These are phyloP conservation scores for Bubo scandiacus DNA, from an alignment of 2,113 vertebrate genomes.

Conservation along the genomic window DNA sequence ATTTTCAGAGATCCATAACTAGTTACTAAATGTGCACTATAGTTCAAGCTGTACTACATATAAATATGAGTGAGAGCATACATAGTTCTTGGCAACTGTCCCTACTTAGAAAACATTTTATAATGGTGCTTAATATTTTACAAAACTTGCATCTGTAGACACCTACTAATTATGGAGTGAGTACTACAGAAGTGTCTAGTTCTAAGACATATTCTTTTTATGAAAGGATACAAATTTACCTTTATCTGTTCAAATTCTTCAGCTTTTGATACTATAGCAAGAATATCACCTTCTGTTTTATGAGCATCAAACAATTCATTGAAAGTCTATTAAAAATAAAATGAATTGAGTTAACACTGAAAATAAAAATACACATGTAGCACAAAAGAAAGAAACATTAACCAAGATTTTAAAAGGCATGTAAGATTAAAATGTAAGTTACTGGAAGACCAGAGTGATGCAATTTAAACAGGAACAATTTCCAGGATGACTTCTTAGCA, in stretches of 20 bases:
- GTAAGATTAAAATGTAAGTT: not conserved
- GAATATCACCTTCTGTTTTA: constrained; percentile 91
- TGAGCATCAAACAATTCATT: constrained; percentile 94
- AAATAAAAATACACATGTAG: not conserved
- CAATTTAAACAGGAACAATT: not conserved
- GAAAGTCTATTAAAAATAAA: constrained; percentile 85
- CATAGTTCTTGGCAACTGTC: not conserved
- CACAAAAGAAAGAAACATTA: not conserved
- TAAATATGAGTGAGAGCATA: not conserved
- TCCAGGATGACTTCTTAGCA: not conserved
- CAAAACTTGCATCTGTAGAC: not conserved
- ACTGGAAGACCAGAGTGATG: not conserved
- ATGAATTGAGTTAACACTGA: not conserved
- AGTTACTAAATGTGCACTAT: not conserved
- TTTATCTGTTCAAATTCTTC: constrained; percentile 99
- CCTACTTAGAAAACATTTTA: not conserved
- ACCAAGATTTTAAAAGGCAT: not conserved
- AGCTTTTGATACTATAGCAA: constrained; percentile 94
- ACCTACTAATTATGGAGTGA: not conserved
- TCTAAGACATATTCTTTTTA: not conserved
- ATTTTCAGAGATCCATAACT: not conserved
- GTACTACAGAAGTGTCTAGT: not conserved
- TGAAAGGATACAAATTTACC: constrained; percentile 74
- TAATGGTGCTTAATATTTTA: not conserved
- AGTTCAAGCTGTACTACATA: not conserved